Evolutionary conservation across 2,888 invertebrate species (phyloP).

Genomic region (Hecatera dysodea): DNA sequence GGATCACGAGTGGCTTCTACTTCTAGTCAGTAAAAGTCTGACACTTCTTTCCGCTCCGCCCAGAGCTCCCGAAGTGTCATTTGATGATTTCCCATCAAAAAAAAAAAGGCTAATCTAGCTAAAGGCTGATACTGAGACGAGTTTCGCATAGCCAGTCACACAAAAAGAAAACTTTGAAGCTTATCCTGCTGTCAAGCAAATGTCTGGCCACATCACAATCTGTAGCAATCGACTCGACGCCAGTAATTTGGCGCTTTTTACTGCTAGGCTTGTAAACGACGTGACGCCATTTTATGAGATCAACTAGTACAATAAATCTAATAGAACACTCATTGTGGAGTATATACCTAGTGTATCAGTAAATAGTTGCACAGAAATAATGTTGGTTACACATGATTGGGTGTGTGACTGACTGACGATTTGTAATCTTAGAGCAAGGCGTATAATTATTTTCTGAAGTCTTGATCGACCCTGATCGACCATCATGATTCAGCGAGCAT

Average conservation of each 20-base stretch:
- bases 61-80: too few species aligned
- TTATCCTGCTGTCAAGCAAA: constrained; percentile 33
- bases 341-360: neutral
- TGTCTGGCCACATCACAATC: constrained; percentile 58
- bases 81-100: too few species aligned
- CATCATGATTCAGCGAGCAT: neutral
- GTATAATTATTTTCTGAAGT: neutral
- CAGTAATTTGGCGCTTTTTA: constrained; percentile 65
- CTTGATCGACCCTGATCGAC: neutral
- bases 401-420: neutral
- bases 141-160: neutral
- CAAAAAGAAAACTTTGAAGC: constrained; percentile 5
- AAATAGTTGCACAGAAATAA: constrained; percentile 16
- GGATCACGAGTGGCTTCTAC: too few species aligned
- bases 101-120: too few species aligned
- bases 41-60: too few species aligned
- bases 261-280: constrained; percentile 62
- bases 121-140: neutral
- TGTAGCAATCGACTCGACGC: constrained; percentile 65
- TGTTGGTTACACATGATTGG: neutral
- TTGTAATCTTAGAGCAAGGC: neutral
- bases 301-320: constrained; percentile 44
- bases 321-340: constrained; percentile 26
- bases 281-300: constrained; percentile 52
- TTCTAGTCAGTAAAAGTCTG: too few species aligned